Evolutionary conservation across 2,888 invertebrate genomes (phyloP), one percentile per base, ranked within the genome.

Genomic region (Epicampocera succincta): DNA sequence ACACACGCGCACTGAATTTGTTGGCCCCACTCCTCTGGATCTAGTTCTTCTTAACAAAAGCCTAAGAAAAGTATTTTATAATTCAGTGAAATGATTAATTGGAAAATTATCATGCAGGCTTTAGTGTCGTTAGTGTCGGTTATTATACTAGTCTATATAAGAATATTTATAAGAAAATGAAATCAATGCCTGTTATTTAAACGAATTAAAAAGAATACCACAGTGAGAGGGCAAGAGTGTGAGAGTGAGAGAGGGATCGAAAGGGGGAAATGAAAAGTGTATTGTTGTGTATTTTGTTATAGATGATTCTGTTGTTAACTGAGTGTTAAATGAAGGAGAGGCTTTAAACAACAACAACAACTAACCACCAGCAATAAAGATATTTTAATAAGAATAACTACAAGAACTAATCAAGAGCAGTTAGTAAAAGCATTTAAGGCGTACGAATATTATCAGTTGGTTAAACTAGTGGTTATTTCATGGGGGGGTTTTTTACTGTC

Each of bases 11-110:
- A 50, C n/a, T 17, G 3, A 29, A 13, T 40, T 66, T 29, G 19
- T 50, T 29, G 40, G n/a, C n/a, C 58, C 8, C 29, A 42, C 58
- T 63, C 38, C 25, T n/a, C 46, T 71, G 77, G 29, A 63, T 54
- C 69, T 63, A 63, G 52, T 25, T 72, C 56, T 56, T 38, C 46
- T 25, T 33, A 29, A 54, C 38, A 38, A 17, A 17, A 44, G 19
- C 13, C 17, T 48, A 46, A 17, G 48, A 48, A 48, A 60, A 42
- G 66, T 40, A 17, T 54, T 66, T 56, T 78, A 77, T 82, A 75
- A 84, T 58, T 56, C 80, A 84, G 83, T 60, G 85, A 88, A 86
- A 87, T 89, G 89, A 89, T 89, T 89, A 88, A 89, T 89, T 87
- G 87, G 84, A 86, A 86, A 89, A 87, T 89, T 88, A 89, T 88